Percentiles rank a stretch among this genome's conserved stretches.
Evolutionary conservation across 2,797 vertebrate species (phyloP).

Genomic region (Micromesistius poutassou): DNA sequence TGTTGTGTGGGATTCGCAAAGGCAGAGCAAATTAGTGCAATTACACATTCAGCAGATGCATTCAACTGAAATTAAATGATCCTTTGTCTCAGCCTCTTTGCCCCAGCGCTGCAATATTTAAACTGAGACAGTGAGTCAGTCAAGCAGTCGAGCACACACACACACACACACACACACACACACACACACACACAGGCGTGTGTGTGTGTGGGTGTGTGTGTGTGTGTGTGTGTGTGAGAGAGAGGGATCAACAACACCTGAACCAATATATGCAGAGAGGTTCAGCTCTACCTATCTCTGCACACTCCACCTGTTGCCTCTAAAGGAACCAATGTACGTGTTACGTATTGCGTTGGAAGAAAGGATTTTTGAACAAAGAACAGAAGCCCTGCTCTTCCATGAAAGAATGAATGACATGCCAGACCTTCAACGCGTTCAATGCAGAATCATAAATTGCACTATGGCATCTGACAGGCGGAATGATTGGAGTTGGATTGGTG

Average conservation of each 20-base stretch:
- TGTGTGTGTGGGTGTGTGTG: conserved; percentile 2
- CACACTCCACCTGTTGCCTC: background rate
- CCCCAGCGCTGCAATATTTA: background rate
- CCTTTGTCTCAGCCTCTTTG: background rate
- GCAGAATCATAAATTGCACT: background rate
- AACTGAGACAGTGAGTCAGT: background rate
- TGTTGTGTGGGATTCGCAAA: background rate
- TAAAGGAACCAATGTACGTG: background rate
- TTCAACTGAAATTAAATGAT: background rate
- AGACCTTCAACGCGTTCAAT: background rate
- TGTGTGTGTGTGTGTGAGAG: background rate
- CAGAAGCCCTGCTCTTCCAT: background rate
- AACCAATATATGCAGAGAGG: background rate
- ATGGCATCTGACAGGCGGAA: background rate
- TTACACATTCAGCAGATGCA: background rate
- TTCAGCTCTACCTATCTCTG: background rate
- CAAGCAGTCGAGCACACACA: background rate
- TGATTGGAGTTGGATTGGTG: background rate
- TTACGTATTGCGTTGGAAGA: background rate
- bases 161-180: too few species aligned
- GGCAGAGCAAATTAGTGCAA: background rate
- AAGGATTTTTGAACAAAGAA: background rate
- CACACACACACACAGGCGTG: background rate
- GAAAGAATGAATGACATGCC: background rate
- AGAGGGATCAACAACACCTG: background rate